Evolutionary conservation across 2,888 invertebrate species (phyloP), one percentile per base, ranked within the genome.

Genomic region (Cryptocephalus moraei): DNA sequence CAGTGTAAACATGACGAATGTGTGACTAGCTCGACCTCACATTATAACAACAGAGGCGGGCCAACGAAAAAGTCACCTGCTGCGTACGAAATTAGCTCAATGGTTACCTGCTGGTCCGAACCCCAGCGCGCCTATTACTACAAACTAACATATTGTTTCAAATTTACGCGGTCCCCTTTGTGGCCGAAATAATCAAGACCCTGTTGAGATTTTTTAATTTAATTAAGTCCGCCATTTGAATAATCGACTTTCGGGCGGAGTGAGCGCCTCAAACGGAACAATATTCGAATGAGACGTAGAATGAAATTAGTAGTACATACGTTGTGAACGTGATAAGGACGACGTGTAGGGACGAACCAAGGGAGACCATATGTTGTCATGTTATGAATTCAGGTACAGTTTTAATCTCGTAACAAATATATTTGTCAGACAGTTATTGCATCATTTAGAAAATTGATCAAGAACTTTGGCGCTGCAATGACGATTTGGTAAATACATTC

Each of bases 111-210:
- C 64, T 63, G 66, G 43, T 52, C 49, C 43, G 54, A 55, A 56
- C 60, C 65, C 62, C 59, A 57, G 54, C 53, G 62, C 51, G 60
- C 55, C 62, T 61, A 64, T 67, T 68, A 66, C 63, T 56, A 66
- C 68, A 68, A 68, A 67, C 67, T 68, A 68, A 67, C 68, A 64
- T 68, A 69, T 70, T 69, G 70, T 70, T 68, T 68, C 65, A 63
- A 65, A 64, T 63, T 60, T 56, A 53, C 53, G 62, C 68, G 67
- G 68, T 57, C 47, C 57, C 59, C 54, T 62, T 67, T 66, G 62
- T 61, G 57, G 51, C 59, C 54, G 51, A 61, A 65, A 65, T 36
- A 50, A 52, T 46, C 49, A 49, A 49, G 50, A 39, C 34, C 47
- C 36, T 36, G 36, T 36, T 36, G 36, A 36, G 36, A 36, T 36